A percentile compares a stretch with the other conserved stretches of the same genome.
Evolutionary conservation across 2,797 vertebrate genomes (phyloP).

Genomic region (Heteromormyrus szaboi): DNA sequence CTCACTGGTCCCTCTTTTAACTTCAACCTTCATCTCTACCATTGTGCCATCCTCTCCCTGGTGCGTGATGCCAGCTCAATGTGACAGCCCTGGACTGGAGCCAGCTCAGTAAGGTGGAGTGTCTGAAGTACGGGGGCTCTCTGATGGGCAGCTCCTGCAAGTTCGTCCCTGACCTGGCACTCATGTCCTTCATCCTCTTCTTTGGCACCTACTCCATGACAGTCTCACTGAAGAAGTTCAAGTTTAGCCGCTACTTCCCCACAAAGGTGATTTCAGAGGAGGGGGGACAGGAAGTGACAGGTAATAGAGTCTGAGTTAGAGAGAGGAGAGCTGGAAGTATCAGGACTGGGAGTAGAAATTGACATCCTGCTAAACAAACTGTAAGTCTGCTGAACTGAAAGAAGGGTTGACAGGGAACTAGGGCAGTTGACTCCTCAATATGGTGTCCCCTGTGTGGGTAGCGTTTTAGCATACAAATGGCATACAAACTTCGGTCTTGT

Average conservation of each 20-base stretch:
- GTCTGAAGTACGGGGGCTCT: conserved; percentile 81
- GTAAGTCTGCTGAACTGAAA: neutral
- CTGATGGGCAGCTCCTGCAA: conserved; percentile 84
- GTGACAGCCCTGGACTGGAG: conserved; percentile 94
- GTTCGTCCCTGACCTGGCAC: conserved; percentile 84
- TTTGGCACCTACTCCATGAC: conserved; percentile 97
- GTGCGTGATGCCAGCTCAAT: conserved; percentile 73
- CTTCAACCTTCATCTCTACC: conserved; percentile 2
- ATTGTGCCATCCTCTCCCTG: conserved; percentile 26
- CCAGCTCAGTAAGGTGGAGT: conserved; percentile 92
- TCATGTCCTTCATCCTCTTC: conserved; percentile 98
- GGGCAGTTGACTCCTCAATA: neutral
- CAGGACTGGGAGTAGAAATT: neutral
- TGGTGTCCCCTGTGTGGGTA: neutral
- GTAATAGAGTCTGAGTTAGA: neutral
- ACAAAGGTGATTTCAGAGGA: conserved; percentile 74
- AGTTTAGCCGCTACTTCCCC: conserved; percentile 93
- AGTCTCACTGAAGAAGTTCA: conserved; percentile 90
- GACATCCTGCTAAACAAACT: neutral
- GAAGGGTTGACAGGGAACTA: neutral
- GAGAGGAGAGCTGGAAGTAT: neutral
- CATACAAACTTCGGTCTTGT: neutral
- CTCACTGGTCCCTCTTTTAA: conserved; percentile 15
- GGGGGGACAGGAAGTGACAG: neutral
- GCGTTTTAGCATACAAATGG: neutral